Evolutionary conservation across 2,113 vertebrate genomes (phyloP).

Genomic region (Ifrita kowaldi): DNA sequence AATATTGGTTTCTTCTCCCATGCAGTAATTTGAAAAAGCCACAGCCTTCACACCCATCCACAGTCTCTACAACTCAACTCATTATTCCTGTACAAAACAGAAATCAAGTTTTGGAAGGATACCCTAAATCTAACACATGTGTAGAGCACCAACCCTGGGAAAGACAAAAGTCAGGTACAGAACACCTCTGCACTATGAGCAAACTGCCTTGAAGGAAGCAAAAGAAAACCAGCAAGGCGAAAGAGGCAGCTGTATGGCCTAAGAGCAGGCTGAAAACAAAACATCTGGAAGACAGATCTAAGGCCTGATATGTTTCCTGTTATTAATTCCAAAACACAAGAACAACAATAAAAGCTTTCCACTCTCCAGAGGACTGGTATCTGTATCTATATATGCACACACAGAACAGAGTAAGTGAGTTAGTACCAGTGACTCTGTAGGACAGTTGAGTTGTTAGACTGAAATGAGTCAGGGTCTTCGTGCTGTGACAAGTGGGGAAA

Average conservation of each 20-base stretch:
- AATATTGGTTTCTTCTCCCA: background rate
- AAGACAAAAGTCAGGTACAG: background rate
- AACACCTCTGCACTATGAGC: background rate
- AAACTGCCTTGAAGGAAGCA: background rate
- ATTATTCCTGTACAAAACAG: background rate
- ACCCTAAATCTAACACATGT: background rate
- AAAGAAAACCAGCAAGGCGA: background rate
- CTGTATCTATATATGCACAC: rapidly evolving
- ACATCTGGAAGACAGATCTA: background rate
- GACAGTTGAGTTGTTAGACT: background rate
- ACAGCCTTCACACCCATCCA: background rate
- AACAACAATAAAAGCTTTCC: background rate
- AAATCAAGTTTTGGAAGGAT: background rate
- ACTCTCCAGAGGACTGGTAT: background rate
- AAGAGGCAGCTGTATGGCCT: background rate
- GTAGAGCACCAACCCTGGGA: background rate
- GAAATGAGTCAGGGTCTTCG: background rate
- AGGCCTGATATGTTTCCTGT: background rate
- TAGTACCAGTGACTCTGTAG: background rate
- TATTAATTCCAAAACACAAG: background rate
- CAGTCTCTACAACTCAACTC: background rate
- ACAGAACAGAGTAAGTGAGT: background rate
- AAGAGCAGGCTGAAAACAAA: background rate
- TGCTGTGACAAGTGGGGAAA: background rate
- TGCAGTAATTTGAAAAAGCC: background rate